Conservation (phyloP, 2,113 vertebrate species). For the Globicephala melas region DNA sequence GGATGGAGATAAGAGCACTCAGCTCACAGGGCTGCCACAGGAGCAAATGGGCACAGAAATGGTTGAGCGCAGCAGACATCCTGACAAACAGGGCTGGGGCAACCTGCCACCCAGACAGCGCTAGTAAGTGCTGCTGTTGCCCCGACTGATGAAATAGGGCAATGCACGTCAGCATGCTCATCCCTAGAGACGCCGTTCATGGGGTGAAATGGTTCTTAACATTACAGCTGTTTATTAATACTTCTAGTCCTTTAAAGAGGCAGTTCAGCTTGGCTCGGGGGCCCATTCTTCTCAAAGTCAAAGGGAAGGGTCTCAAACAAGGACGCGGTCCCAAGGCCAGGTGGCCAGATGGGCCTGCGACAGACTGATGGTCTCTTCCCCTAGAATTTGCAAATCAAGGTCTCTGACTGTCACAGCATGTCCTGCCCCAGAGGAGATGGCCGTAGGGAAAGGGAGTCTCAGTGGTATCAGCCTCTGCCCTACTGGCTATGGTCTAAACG, state of each 20-base stretch:
- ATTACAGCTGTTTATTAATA: not conserved
- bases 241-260: not conserved
- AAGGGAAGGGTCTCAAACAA: not conserved
- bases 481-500: not conserved
- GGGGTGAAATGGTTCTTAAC: not conserved
- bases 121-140: fast-evolving
- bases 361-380: not conserved
- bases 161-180: not conserved
- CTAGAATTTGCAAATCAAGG: not conserved
- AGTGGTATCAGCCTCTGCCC: not conserved
- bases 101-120: fast-evolving
- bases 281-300: not conserved
- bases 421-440: not conserved
- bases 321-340: not conserved
- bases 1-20: not conserved
- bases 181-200: not conserved
- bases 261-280: not conserved
- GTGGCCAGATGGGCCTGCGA: not conserved
- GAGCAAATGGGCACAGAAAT: not conserved
- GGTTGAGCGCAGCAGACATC: not conserved
- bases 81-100: fast-evolving
- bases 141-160: fast-evolving
- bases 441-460: not conserved
- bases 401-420: not conserved
- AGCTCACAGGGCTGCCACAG: not conserved